A percentile compares a stretch with the other conserved stretches of the same genome.
Conservation (phyloP, 2,113 vertebrate genomes). For the Stomatorhinus ivindoensis region DNA sequence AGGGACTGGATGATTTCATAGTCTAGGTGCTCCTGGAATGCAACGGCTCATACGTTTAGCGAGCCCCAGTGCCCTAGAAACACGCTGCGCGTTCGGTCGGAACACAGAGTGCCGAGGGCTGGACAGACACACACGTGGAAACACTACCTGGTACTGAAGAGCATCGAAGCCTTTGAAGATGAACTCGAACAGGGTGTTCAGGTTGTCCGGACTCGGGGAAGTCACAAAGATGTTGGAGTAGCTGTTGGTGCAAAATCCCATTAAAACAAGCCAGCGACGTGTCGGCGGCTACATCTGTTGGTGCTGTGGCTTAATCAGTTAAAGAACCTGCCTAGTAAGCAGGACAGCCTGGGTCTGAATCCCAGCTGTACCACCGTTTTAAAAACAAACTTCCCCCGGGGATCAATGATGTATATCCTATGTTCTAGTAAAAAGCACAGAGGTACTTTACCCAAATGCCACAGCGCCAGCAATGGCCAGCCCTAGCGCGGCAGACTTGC, state of each 20-base stretch:
- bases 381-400: neutral
- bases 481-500: conserved; percentile 94
- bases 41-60: neutral
- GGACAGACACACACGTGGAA: conserved; percentile 25
- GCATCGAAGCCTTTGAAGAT: conserved; percentile 96
- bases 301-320: neutral
- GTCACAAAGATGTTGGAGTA: conserved; percentile 98
- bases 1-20: conserved; percentile 97
- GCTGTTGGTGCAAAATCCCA: conserved; percentile 43
- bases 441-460: conserved; percentile 78
- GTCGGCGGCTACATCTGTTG: neutral
- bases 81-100: neutral
- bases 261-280: neutral
- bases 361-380: neutral
- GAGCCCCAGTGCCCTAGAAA: neutral
- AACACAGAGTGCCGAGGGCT: neutral
- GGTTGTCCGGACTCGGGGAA: conserved; percentile 93
- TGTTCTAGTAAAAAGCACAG: neutral
- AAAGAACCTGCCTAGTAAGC: neutral
- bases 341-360: neutral
- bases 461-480: conserved; percentile 87
- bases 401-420: neutral
- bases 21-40: conserved; percentile 82
- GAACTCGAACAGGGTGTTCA: conserved; percentile 95
- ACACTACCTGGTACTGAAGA: conserved; percentile 76